Evolutionary conservation across 2,113 vertebrate genomes (phyloP).

Genomic region (Puntigrus tetrazona): DNA sequence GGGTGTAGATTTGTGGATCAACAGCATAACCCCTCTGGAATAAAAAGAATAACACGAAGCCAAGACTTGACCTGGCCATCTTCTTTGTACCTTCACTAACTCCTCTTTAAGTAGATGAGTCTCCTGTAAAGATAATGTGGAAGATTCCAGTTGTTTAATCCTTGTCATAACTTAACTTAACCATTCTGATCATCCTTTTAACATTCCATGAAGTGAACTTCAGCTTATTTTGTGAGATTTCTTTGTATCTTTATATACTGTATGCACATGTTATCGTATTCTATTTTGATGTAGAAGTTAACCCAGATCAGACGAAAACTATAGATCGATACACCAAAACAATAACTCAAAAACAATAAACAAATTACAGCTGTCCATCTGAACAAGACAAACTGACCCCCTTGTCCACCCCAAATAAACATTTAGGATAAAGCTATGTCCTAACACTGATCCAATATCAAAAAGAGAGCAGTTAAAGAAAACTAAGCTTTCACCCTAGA

Average conservation of each 20-base stretch:
- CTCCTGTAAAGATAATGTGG: no score
- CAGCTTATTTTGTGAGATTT: background rate
- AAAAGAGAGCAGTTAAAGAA: no score
- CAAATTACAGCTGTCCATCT: no score
- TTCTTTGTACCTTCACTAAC: background rate
- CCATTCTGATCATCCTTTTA: background rate
- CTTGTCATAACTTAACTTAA: background rate
- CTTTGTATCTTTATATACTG: background rate
- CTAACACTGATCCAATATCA: no score
- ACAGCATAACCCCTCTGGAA: background rate
- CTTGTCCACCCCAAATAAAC: no score
- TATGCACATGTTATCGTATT: background rate
- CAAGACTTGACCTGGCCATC: conserved; percentile 13
- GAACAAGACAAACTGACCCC: no score
- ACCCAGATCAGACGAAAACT: no score
- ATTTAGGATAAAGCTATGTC: no score
- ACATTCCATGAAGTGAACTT: background rate
- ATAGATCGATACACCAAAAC: no score
- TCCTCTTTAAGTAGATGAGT: background rate
- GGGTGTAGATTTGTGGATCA: no score
- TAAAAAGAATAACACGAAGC: background rate
- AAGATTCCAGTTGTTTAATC: background rate
- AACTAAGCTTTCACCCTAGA: no score
- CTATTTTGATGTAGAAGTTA: background rate
- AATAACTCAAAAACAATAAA: no score